phyloP scores from a whole-genome alignment of 2,113 vertebrate species.

The Suncus etruscus region DNA sequence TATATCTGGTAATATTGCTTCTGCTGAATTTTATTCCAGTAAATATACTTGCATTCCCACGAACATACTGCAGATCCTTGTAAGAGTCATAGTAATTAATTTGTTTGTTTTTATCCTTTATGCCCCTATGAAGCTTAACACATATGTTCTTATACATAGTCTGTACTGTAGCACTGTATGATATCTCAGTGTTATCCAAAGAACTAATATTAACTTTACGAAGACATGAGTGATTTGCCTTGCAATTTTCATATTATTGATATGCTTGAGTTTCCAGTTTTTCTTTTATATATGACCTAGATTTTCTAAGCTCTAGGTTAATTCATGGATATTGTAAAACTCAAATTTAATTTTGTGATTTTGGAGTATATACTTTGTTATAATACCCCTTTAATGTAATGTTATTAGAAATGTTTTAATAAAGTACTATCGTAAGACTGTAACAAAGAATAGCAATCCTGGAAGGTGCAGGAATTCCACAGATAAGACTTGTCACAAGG shows the following conservation, averaged over 20 bases:
- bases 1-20: neutral
- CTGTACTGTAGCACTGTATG: neutral
- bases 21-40: neutral
- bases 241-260: slow-evolving; percentile 32
- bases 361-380: slow-evolving; percentile 8
- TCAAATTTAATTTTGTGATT: slow-evolving; percentile 66
- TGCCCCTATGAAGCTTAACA: neutral
- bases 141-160: neutral
- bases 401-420: slow-evolving; percentile 46
- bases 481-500: slow-evolving; percentile 13
- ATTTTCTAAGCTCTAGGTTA: slow-evolving; percentile 37
- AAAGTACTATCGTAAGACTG: neutral
- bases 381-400: neutral
- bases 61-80: neutral
- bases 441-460: neutral
- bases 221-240: neutral
- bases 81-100: too few relatives aligned
- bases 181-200: slow-evolving; percentile 29
- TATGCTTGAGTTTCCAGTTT: neutral
- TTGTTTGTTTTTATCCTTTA: neutral
- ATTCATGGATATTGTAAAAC: slow-evolving; percentile 23
- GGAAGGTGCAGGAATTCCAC: slow-evolving; percentile 36
- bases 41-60: neutral
- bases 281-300: neutral
- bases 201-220: slow-evolving; percentile 33